phyloP scores from a whole-genome alignment of 2,113 vertebrate species.

The Cricetomys ansorgei region DNA sequence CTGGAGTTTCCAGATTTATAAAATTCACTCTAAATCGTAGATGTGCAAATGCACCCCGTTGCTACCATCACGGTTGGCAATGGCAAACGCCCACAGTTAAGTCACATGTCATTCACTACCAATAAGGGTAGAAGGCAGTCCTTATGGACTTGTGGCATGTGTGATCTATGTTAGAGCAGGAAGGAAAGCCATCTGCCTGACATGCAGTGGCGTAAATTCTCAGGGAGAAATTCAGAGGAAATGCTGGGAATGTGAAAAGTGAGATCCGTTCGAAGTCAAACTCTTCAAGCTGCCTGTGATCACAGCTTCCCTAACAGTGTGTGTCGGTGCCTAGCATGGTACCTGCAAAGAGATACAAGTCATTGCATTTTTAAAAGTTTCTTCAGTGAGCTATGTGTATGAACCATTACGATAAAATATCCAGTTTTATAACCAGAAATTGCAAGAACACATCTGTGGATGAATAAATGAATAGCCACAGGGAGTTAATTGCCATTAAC shows the following conservation, averaged over 20 bases:
- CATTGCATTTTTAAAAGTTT: neutral
- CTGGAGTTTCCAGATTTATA: neutral
- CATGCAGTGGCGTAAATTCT: neutral
- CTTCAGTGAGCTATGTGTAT: neutral
- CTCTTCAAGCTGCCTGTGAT: neutral
- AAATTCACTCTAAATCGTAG: neutral
- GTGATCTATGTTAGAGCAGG: neutral
- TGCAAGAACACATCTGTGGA: neutral
- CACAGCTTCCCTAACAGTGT: neutral
- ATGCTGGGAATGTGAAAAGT: neutral
- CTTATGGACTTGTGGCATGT: too few relatives aligned
- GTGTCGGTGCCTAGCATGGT: too few relatives aligned
- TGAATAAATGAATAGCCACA: neutral
- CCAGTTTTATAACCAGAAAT: neutral
- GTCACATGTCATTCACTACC: neutral
- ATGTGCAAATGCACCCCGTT: neutral
- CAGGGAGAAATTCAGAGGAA: neutral
- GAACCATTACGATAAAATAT: neutral
- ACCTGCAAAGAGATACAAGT: neutral
- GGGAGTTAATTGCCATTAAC: neutral
- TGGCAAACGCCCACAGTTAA: neutral
- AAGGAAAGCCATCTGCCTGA: neutral
- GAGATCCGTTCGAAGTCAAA: neutral
- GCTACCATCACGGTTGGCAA: neutral
- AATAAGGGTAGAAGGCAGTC: neutral